Evolutionary conservation across 2,113 vertebrate genomes (phyloP).

Genomic region (Alligator sinensis): DNA sequence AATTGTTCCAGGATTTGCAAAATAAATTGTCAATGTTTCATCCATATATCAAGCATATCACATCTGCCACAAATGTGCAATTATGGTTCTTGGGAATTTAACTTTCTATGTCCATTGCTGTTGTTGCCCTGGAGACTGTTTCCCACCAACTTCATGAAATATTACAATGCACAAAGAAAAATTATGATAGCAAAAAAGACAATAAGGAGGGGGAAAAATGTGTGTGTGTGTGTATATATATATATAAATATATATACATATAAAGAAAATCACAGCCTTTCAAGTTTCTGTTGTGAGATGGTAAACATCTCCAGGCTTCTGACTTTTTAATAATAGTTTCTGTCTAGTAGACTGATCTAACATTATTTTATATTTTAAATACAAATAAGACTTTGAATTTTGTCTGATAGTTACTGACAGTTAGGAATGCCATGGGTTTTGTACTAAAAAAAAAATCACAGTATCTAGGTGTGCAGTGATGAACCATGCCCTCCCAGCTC

Average conservation of each 20-base stretch:
- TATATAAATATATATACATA: too few relatives aligned
- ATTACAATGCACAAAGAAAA: not conserved
- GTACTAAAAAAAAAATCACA: not conserved
- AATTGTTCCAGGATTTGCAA: not conserved
- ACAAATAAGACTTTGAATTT: accelerated
- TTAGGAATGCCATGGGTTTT: not conserved
- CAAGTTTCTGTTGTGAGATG: not conserved
- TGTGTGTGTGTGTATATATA: too few relatives aligned
- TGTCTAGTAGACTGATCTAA: not conserved
- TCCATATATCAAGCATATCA: accelerated
- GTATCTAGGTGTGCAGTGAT: not conserved
- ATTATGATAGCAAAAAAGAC: not conserved
- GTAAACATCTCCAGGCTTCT: accelerated
- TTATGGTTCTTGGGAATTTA: not conserved
- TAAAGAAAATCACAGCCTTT: not conserved
- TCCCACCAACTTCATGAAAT: not conserved
- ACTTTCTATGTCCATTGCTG: not conserved
- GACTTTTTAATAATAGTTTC: not conserved
- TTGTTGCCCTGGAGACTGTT: not conserved
- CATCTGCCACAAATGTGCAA: not conserved
- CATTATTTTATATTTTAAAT: not conserved
- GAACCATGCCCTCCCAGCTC: not conserved
- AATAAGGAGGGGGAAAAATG: not conserved
- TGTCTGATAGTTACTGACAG: not conserved
- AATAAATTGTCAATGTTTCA: not conserved